Percentiles rank a stretch among this genome's conserved stretches.
phyloP scores from a whole-genome alignment of 2,113 vertebrate genomes.

The Eidolon helvum region DNA sequence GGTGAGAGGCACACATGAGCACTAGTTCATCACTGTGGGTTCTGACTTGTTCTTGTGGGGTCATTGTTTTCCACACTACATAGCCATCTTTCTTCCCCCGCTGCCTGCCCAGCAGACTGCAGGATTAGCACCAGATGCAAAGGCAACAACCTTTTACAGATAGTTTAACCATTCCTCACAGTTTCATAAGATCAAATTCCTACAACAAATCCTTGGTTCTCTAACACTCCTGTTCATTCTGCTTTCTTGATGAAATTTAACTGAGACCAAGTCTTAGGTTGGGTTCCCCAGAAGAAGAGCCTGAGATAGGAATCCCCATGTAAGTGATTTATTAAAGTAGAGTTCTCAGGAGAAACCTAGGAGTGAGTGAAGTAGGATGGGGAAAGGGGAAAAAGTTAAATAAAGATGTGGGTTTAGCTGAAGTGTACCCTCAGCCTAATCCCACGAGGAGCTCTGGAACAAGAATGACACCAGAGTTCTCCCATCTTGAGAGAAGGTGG shows the following conservation, averaged over 20 bases:
- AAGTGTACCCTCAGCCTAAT: background rate
- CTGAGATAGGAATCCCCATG: background rate
- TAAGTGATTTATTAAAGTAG: background rate
- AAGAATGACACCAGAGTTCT: background rate
- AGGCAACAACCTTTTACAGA: background rate
- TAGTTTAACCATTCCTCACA: too few species aligned
- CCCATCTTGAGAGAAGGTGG: background rate
- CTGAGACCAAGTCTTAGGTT: background rate
- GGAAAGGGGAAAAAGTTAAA: background rate
- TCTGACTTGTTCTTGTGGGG: background rate
- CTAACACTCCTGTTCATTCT: background rate
- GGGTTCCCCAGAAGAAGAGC: background rate
- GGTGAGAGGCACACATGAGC: background rate
- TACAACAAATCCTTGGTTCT: background rate
- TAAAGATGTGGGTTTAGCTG: background rate
- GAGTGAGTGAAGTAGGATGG: background rate
- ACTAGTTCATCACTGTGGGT: fast-evolving
- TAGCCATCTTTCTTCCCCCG: background rate
- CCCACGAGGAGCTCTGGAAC: background rate
- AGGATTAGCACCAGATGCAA: background rate
- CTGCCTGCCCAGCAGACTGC: background rate
- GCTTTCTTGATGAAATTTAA: background rate
- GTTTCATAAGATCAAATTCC: background rate
- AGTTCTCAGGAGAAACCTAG: background rate
- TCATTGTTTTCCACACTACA: background rate